Percentiles rank a stretch among this genome's conserved stretches.
Conservation (phyloP, 2,113 vertebrate species). For the Entomyzon cyanotis region DNA sequence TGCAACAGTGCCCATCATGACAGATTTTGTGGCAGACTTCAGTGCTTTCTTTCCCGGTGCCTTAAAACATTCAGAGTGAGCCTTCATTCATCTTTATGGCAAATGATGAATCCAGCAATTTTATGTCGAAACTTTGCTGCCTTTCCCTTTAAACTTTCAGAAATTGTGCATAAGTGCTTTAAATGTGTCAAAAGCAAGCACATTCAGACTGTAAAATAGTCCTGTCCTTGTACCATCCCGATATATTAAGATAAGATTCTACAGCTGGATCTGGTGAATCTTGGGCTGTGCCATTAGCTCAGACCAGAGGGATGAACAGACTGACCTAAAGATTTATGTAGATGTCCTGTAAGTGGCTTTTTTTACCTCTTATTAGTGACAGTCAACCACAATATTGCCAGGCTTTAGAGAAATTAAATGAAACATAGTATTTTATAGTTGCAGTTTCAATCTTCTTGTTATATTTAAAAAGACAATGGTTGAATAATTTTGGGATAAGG, state of each 20-base stretch:
- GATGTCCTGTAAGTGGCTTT: background rate
- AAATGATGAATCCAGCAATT: background rate
- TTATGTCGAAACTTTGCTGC: background rate
- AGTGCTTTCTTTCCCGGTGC: background rate
- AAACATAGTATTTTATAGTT: background rate
- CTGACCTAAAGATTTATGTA: background rate
- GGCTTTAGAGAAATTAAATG: background rate
- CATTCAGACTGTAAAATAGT: background rate
- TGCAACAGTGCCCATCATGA: background rate
- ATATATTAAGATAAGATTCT: background rate
- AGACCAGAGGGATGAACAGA: background rate
- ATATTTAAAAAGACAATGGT: background rate
- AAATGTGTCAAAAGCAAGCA: background rate
- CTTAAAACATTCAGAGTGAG: conserved; percentile 9
- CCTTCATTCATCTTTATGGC: conserved; percentile 28
- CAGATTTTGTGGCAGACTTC: background rate
- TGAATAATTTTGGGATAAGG: background rate
- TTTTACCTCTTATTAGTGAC: background rate
- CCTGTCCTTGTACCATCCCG: background rate
- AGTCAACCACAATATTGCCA: background rate
- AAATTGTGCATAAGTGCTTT: background rate
- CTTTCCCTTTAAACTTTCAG: conserved; percentile 13
- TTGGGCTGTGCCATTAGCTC: background rate
- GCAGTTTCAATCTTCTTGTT: background rate
- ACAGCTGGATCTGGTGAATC: background rate